Conservation (phyloP, 2,797 vertebrate species). For the Channallabes apus region DNA sequence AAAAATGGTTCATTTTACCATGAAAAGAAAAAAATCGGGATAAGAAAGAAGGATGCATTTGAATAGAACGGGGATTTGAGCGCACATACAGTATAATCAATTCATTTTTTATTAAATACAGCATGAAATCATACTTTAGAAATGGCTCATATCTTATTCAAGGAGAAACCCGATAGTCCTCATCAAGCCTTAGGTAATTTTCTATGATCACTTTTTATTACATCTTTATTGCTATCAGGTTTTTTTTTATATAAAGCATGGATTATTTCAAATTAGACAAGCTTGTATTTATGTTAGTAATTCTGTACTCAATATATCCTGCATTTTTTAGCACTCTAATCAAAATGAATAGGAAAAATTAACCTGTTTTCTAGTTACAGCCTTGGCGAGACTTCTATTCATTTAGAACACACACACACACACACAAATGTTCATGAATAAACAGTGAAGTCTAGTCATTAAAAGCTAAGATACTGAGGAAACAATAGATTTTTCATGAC, state of each 20-base stretch:
- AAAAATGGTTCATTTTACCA: not conserved
- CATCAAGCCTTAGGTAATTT: not conserved
- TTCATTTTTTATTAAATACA: not conserved
- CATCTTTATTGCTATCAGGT: not conserved
- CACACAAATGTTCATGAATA: not conserved
- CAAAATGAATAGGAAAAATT: not conserved
- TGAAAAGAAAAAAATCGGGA: not conserved
- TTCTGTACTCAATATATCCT: not conserved
- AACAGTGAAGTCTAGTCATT: conserved; percentile 41
- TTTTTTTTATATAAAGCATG: not conserved
- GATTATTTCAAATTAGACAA: not conserved
- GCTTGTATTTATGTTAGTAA: not conserved
- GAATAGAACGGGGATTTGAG: not conserved
- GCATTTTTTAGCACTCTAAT: not conserved
- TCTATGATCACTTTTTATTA: not conserved
- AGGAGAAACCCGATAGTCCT: not conserved
- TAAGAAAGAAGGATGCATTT: not conserved
- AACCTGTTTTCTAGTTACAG: not conserved
- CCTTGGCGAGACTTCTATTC: not conserved
- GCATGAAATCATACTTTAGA: not conserved
- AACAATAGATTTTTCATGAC: conserved; percentile 51
- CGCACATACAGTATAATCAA: not conserved
- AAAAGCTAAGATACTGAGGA: conserved; percentile 44
- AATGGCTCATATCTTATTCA: not conserved
- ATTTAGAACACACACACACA: not conserved